Evolutionary conservation across 2,113 vertebrate species (phyloP).

Genomic region (Thalassarche chlororhynchos): DNA sequence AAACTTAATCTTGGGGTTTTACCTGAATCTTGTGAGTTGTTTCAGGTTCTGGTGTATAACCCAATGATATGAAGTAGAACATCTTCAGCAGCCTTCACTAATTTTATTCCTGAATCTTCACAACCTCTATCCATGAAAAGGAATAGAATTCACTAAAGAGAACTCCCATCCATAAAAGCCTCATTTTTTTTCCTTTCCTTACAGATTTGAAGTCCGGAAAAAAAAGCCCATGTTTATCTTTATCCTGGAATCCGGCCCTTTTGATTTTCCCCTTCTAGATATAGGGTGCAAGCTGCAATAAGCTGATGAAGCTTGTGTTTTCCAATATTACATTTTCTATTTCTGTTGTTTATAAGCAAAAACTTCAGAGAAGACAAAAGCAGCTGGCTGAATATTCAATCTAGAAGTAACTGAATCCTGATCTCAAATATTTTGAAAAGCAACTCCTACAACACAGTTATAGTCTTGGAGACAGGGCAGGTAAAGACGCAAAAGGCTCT

Average conservation of each 20-base stretch:
- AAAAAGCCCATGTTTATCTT: background rate
- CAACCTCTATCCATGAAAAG: background rate
- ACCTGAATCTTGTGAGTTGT: background rate
- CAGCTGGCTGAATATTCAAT: background rate
- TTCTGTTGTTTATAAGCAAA: background rate
- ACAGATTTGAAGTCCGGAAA: background rate
- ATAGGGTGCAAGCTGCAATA: background rate
- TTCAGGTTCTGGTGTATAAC: background rate
- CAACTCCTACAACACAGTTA: background rate
- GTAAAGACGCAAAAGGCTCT: background rate
- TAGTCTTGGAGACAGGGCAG: background rate
- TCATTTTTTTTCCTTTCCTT: background rate
- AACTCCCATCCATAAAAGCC: background rate
- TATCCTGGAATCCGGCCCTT: background rate
- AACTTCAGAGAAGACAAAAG: background rate
- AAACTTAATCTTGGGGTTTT: background rate
- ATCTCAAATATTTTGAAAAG: background rate
- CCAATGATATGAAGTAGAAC: background rate
- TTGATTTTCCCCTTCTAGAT: background rate
- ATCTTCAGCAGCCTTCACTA: background rate
- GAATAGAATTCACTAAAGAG: background rate
- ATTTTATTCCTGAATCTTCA: background rate
- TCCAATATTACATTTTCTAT: background rate
- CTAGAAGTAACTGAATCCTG: background rate
- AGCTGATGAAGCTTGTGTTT: background rate